A percentile compares a stretch with the other conserved stretches of the same genome.
phyloP scores from a whole-genome alignment of 2,888 invertebrate genomes.

The Platycheirus albimanus region DNA sequence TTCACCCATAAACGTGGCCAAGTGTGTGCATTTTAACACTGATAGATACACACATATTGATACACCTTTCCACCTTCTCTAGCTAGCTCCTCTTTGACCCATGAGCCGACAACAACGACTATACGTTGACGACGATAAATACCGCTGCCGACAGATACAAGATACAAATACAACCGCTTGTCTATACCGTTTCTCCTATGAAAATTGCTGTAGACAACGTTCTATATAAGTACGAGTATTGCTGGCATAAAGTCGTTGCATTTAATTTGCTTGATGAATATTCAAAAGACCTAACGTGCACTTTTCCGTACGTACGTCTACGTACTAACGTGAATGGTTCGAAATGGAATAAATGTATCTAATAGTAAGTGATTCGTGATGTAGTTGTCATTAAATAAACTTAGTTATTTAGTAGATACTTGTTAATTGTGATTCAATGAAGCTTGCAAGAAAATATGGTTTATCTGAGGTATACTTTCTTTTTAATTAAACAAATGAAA shows the following conservation, averaged over 20 bases:
- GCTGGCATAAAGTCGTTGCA: slow-evolving; percentile 45
- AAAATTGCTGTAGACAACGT: neutral
- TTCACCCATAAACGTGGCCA: slow-evolving; percentile 56
- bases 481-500: too few species aligned
- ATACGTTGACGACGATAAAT: too few species aligned
- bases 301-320: slow-evolving; percentile 13
- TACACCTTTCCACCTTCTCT: slow-evolving; percentile 31
- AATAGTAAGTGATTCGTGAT: slow-evolving; percentile 38
- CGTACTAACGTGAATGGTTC: slow-evolving; percentile 1
- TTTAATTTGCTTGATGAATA: slow-evolving; percentile 65
- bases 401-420: slow-evolving; percentile 6
- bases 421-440: slow-evolving; percentile 40
- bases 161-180: slow-evolving; percentile 31
- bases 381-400: slow-evolving; percentile 46
- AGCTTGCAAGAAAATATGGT: slow-evolving; percentile 1
- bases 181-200: slow-evolving; percentile 20
- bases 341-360: slow-evolving; percentile 27
- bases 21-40: slow-evolving; percentile 57
- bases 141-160: slow-evolving; percentile 1
- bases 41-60: neutral
- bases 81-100: slow-evolving; percentile 20
- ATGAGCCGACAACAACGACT: neutral
- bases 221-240: neutral
- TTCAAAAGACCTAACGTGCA: slow-evolving; percentile 56
- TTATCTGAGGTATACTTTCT: neutral